Evolutionary conservation across 2,797 vertebrate genomes (phyloP).

Genomic region (Thaleichthys pacificus): DNA sequence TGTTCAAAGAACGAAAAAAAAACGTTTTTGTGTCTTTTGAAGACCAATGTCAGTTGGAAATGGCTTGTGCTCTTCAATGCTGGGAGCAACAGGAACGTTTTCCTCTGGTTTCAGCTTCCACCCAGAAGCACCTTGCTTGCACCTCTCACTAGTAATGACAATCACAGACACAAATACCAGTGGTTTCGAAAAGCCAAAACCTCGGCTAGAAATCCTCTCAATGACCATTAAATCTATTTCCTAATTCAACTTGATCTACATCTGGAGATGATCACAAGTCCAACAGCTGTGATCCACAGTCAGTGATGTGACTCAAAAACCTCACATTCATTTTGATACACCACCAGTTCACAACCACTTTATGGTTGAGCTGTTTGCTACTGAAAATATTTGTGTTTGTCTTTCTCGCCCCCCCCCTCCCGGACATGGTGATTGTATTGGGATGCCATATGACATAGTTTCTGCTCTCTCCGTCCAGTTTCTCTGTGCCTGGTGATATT

Average conservation of each 20-base stretch:
- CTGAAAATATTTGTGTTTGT: constrained; percentile 72
- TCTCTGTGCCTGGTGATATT: constrained; percentile 71
- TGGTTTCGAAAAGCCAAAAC: constrained; percentile 39
- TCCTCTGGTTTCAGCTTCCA: neutral
- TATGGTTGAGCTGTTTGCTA: constrained; percentile 67
- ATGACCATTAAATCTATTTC: constrained; percentile 46
- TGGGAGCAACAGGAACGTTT: neutral
- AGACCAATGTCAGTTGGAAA: constrained; percentile 39
- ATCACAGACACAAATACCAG: constrained; percentile 40
- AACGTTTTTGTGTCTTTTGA: constrained; percentile 37
- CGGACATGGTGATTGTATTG: constrained; percentile 69
- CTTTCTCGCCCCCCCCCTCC: constrained; percentile 37
- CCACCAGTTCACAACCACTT: constrained; percentile 50
- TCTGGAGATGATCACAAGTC: constrained; percentile 68
- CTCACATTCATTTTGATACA: constrained; percentile 69
- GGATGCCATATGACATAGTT: constrained; percentile 66
- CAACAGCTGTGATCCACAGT: constrained; percentile 65
- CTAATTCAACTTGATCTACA: constrained; percentile 47
- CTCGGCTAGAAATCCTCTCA: constrained; percentile 32
- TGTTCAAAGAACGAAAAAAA: constrained; percentile 58
- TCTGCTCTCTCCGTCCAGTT: constrained; percentile 68
- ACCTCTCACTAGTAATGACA: constrained; percentile 44
- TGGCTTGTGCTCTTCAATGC: constrained; percentile 16
- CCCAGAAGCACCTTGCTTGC: constrained; percentile 61
- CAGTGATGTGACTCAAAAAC: constrained; percentile 61